These are phyloP conservation scores for Esox lucius DNA, from an alignment of 2,797 vertebrate genomes.

Conservation along the genomic window DNA sequence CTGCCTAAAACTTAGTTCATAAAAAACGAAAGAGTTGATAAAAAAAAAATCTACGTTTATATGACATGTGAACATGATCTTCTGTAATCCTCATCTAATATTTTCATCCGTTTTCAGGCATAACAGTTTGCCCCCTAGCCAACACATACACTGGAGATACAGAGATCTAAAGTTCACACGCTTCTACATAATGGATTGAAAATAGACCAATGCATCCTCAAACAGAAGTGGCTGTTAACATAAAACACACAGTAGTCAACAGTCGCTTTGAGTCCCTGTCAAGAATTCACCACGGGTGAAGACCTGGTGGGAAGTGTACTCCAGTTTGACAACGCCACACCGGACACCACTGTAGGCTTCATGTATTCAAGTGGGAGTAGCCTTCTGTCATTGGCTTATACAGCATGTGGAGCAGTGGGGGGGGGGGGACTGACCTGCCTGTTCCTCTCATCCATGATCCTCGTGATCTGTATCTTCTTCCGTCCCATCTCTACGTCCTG, in stretches of 20 bases:
- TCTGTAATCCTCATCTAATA: slow-evolving; percentile 2
- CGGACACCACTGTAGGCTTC: not conserved
- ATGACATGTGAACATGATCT: slow-evolving; percentile 3
- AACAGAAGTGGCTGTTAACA: not conserved
- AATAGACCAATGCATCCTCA: not conserved
- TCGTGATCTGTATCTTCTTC: slow-evolving; percentile 99
- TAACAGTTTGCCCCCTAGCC: not conserved
- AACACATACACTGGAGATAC: not conserved
- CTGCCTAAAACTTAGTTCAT: slow-evolving; percentile 2
- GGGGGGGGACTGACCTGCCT: slow-evolving; percentile 84
- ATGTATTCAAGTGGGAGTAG: not conserved
- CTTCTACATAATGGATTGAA: not conserved
- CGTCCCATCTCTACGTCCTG: slow-evolving; percentile 90
- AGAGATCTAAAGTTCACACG: not conserved
- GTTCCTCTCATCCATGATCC: slow-evolving; percentile 99
- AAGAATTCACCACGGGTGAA: not conserved
- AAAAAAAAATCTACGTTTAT: slow-evolving; percentile 1
- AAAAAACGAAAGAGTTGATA: not conserved
- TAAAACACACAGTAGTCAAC: not conserved
- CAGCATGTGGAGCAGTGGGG: not conserved
- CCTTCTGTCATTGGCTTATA: not conserved
- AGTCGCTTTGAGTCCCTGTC: not conserved
- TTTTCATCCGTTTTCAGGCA: not conserved
- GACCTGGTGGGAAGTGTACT: not conserved
- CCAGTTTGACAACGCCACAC: not conserved